Evolutionary conservation across 2,888 invertebrate genomes (phyloP), one percentile per base, ranked within the genome.

Genomic region (Pyrrhia umbra): DNA sequence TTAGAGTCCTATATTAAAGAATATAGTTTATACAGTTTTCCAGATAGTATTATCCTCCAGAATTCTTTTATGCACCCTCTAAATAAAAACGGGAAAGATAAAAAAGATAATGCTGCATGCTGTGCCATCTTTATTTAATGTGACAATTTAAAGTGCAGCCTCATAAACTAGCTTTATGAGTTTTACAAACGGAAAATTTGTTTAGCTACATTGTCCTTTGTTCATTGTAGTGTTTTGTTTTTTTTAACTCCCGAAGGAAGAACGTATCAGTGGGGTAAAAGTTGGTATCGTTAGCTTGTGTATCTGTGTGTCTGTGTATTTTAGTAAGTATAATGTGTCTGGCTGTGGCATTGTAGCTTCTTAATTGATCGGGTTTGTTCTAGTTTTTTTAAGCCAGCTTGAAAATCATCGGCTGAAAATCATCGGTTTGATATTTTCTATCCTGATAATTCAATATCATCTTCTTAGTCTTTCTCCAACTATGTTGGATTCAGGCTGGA

Each of bases 161-260:
- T 30, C 62, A 60, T 77, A 77, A 77, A 77, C 54, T 46, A 39
- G 51, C 40, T 75, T 74, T 76, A 76, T 59, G 73, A 56, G 59
- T 64, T 70, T 57, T 40, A 64, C 64, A 70, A 55, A 52, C 42
- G 27, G 55, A 51, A 46, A 63, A 63, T 58, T 69, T 55, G 64
- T 58, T 58, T 23, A 63, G 55, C 50, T 63, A 75, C 70, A 55
- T 51, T 75, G 75, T 72, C 10, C 30, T 30, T 13, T 37, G 49
- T 6, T 58, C 42, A 4, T 25, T 54, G 54, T 43, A 46, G 13
- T 1, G 6, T 50, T 45, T 25, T 43, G 0, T n/a, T 39, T 46
- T 50, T 25, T 51, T 27, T 13, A 3, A 10, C 13, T n/a, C n/a
- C n/a, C n/a, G n/a, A n/a, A n/a, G n/a, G n/a, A n/a, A n/a, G n/a